phyloP scores from a whole-genome alignment of 2,113 vertebrate species.

The Pogonocichla stellata region DNA sequence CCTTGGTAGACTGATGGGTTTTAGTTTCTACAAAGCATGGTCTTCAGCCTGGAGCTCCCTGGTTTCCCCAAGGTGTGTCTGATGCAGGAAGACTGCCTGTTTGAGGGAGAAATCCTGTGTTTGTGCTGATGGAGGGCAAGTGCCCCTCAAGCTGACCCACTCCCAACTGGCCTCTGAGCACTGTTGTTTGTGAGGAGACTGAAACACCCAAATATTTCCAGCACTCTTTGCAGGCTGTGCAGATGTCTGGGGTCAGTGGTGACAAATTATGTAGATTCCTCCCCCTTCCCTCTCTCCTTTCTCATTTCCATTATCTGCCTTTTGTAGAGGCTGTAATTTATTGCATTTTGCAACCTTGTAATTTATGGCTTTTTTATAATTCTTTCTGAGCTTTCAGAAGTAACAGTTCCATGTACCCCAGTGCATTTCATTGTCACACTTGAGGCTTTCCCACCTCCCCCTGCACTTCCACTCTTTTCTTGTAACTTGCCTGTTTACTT shows the following conservation, averaged over 20 bases:
- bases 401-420: constrained; percentile 54
- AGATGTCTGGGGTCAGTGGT: constrained; percentile 70
- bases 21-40: rapidly evolving
- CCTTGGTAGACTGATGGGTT: not conserved
- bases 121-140: not conserved
- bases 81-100: rapidly evolving
- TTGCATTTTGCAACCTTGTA: constrained; percentile 73
- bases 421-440: constrained; percentile 64
- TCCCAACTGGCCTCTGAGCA: not conserved
- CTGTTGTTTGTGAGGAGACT: constrained; percentile 10
- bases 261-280: constrained; percentile 74
- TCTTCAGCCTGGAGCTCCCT: not conserved
- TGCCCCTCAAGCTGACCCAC: not conserved
- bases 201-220: constrained; percentile 66
- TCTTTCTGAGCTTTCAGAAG: constrained; percentile 64
- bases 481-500: constrained; percentile 67
- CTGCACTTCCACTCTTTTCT: constrained; percentile 59
- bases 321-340: constrained; percentile 74
- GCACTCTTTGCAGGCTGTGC: constrained; percentile 32
- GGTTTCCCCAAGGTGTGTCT: not conserved
- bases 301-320: constrained; percentile 72
- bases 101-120: not conserved
- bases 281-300: constrained; percentile 54
- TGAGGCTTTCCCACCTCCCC: constrained; percentile 52
- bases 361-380: constrained; percentile 70